Percentiles rank a stretch among this genome's conserved stretches.
phyloP scores from a whole-genome alignment of 1,140 invertebrate species.

The Drosophila subpulchrella region DNA sequence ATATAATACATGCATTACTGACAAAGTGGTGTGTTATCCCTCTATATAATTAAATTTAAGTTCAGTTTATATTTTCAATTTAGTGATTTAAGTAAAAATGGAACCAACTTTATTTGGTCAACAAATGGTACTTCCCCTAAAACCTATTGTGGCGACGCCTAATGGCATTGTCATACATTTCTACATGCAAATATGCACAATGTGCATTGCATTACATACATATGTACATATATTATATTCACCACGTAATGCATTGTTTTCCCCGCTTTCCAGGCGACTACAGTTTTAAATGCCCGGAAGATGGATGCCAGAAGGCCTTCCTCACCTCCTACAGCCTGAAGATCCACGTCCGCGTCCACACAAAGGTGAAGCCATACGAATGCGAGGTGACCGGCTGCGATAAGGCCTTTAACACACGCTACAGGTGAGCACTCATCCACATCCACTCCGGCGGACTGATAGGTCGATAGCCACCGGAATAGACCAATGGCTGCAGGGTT shows the following conservation, averaged over 20 bases:
- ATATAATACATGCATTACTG: too few relatives aligned
- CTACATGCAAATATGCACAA: not conserved
- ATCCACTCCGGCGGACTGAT: constrained; percentile 4
- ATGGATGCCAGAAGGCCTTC: constrained; percentile 96
- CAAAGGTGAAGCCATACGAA: constrained; percentile 96
- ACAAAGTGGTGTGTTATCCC: too few relatives aligned
- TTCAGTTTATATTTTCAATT: too few relatives aligned
- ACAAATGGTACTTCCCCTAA: not conserved
- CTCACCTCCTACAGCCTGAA: constrained; percentile 97
- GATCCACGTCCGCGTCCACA: constrained; percentile 97
- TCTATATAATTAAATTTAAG: too few relatives aligned
- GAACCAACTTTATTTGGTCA: too few relatives aligned
- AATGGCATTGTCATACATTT: not conserved
- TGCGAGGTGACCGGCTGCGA: constrained; percentile 91
- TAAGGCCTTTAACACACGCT: constrained; percentile 97
- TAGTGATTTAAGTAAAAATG: too few relatives aligned
- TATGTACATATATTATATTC: not conserved
- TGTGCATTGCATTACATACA: too few relatives aligned
- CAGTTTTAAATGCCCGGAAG: constrained; percentile 95
- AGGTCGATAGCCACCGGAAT: constrained; percentile 18
- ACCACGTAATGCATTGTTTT: not conserved
- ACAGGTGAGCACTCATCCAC: constrained; percentile 86
- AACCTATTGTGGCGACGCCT: not conserved
- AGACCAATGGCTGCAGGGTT: constrained; percentile 23
- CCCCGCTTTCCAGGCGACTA: constrained; percentile 91